Base-by-base conservation (phyloP, 1,140 invertebrate species). In the Dufourea novaeangliae region DNA sequence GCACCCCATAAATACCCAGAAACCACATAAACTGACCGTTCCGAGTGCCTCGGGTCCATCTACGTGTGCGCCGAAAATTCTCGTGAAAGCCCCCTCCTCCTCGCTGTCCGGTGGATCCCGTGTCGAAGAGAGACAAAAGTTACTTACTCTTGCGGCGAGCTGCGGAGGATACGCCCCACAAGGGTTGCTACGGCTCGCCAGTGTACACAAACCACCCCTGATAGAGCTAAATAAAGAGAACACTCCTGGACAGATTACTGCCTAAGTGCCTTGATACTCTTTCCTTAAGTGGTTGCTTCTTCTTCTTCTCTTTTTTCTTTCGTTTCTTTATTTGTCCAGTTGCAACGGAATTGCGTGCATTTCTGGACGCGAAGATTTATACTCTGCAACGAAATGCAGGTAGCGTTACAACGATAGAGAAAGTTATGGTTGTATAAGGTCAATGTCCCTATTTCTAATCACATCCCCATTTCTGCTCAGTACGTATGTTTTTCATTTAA, bases 11-110 rank as follows among this genome's bases (percentile, higher is more conserved):
- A 89, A 88, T 87, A 84, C 82, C 74, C 57, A 50, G 71, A 85
- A 82, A 88, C 82, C 86, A 71, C 86, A 84, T 82, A 83, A 80
- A 88, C 80, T 88, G 85, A 88, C 88, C 85, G 44, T 84, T 44
- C 73, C 56, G 79, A 84, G 83, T 84, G 62, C 61, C 44, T n/a
- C 22, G 52, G 37, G 57, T 73, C 68, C 61, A 62, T 71, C 78
- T 56, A 59, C n/a, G n/a, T 37, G 54, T 54, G 32, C 44, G 11
- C 8, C 59, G 77, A 79, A n/a, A 59, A 73, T 57, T 71, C 66
- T 75, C 54, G 59, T 64, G 62, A 61, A 54, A 83, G 68, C 59
- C 52, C 77, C 82, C 72, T n/a, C 17, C 8, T 4, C 14, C 41
- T 11, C 41, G 12, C 10, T 25, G 66, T 39, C 27, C 61, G 29